These are phyloP conservation scores for Metalampra italica DNA, from an alignment of 2,888 invertebrate species.

Conservation along the genomic window DNA sequence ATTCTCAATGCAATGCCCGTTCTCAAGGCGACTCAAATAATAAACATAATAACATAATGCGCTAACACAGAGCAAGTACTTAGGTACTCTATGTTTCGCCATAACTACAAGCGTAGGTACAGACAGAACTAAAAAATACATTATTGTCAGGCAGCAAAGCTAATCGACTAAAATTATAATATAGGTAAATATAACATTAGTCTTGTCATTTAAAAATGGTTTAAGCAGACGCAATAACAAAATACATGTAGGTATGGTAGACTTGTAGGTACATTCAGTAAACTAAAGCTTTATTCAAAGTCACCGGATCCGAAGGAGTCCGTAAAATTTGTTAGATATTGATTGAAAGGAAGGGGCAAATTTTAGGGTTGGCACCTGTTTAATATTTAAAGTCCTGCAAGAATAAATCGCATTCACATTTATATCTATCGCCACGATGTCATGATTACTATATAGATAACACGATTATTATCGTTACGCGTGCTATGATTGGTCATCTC, in stretches of 20 bases:
- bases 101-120: slow-evolving; percentile 38
- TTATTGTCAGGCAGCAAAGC: slow-evolving; percentile 68
- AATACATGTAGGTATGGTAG: too few species aligned
- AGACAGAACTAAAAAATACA: slow-evolving; percentile 38
- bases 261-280: too few species aligned
- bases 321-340: too few species aligned
- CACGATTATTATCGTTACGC: too few species aligned
- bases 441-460: slow-evolving; percentile 14
- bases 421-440: not conserved
- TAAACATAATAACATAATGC: slow-evolving; percentile 26
- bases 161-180: slow-evolving; percentile 37
- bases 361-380: too few species aligned
- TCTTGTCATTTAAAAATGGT: slow-evolving; percentile 47
- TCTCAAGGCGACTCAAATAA: slow-evolving; percentile 29
- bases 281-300: too few species aligned
- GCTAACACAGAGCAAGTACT: not conserved
- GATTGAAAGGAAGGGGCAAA: too few species aligned
- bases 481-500: too few species aligned
- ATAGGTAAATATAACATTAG: slow-evolving; percentile 45
- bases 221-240: too few species aligned
- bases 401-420: too few species aligned
- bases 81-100: slow-evolving; percentile 9
- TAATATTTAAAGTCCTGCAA: too few species aligned
- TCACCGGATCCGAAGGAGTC: too few species aligned
- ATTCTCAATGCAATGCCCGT: slow-evolving; percentile 36